Evolutionary conservation across 2,113 vertebrate species (phyloP).

Genomic region (Zosterops lateralis): DNA sequence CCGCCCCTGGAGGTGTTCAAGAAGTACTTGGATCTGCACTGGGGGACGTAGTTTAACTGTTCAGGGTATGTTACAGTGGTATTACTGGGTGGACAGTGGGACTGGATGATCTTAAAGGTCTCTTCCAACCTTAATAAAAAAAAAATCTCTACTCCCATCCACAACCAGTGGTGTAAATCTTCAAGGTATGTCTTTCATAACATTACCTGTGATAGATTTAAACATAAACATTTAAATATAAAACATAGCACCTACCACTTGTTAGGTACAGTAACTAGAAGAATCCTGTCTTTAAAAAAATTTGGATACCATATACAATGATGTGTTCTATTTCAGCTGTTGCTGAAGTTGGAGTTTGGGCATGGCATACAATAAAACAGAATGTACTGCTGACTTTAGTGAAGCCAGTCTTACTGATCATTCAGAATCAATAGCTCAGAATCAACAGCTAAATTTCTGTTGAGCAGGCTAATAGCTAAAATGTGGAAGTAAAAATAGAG

Average conservation of each 20-base stretch:
- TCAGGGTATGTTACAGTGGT: too few relatives aligned
- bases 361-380: background rate
- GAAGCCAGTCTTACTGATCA: background rate
- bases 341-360: background rate
- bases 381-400: background rate
- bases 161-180: background rate
- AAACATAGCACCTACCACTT: background rate
- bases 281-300: background rate
- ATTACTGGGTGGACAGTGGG: background rate
- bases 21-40: background rate
- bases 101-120: background rate
- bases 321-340: background rate
- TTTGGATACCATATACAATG: background rate
- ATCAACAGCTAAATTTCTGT: background rate
- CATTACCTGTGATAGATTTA: background rate
- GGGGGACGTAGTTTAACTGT: rapidly evolving
- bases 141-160: background rate
- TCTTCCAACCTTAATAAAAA: background rate
- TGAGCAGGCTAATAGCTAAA: background rate
- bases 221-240: background rate
- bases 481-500: background rate
- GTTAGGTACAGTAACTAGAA: background rate
- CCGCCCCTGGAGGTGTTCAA: background rate
- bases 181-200: background rate
- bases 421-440: background rate